Evolutionary conservation across 1,140 invertebrate species (phyloP).

Genomic region (Vanessa tameamea): DNA sequence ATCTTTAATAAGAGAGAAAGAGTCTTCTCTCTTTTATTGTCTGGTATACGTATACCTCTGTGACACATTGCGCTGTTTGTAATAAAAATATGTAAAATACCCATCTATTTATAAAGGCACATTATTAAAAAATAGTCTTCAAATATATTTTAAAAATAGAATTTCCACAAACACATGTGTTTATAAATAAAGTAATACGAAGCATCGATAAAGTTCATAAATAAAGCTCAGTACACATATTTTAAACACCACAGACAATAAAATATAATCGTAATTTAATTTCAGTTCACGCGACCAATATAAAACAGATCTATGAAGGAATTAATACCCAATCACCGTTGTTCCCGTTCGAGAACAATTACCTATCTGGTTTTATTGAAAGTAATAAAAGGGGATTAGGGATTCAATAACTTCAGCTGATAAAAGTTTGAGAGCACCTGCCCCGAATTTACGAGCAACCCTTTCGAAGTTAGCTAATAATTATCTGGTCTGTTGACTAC

Average conservation of each 20-base stretch:
- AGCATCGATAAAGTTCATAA: too few relatives aligned
- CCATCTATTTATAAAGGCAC: too few relatives aligned
- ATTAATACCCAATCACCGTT: conserved; percentile 61
- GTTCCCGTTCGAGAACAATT: conserved; percentile 55
- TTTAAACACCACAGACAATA: background rate
- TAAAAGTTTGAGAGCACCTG: conserved; percentile 68
- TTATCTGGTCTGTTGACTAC: conserved; percentile 27
- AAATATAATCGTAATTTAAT: background rate
- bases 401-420: conserved; percentile 72
- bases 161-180: too few relatives aligned
- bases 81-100: too few relatives aligned
- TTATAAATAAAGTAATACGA: too few relatives aligned
- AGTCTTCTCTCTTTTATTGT: too few relatives aligned
- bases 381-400: conserved; percentile 74
- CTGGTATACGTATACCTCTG: too few relatives aligned
- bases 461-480: conserved; percentile 54
- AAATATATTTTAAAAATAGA: too few relatives aligned
- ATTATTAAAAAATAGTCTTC: too few relatives aligned
- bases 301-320: conserved; percentile 39
- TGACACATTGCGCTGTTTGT: too few relatives aligned
- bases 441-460: conserved; percentile 66
- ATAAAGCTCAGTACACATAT: background rate
- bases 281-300: conserved; percentile 12
- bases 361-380: conserved; percentile 62
- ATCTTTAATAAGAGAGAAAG: too few relatives aligned